A percentile compares a stretch with the other conserved stretches of the same genome.
Evolutionary conservation across 2,113 vertebrate species (phyloP).

Genomic region (Speoplatyrhinus poulsoni): DNA sequence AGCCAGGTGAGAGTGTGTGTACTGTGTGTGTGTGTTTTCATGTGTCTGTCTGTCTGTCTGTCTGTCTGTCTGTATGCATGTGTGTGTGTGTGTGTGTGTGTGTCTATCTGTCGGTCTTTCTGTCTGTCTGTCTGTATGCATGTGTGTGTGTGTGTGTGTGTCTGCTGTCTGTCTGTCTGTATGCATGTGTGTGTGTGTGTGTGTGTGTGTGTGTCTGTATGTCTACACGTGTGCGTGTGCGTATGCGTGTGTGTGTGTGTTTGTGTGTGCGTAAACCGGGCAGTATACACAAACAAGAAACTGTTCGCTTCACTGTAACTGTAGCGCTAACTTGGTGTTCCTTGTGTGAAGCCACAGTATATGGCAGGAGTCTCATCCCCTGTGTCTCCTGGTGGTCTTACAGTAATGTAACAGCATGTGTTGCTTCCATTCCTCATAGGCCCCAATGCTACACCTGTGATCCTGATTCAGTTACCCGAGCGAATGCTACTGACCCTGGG

Average conservation of each 20-base stretch:
- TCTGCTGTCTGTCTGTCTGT: not conserved
- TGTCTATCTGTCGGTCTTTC: too few species aligned
- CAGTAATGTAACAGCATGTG: not conserved
- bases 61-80: not conserved
- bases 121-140: not conserved
- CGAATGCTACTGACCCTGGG: constrained; percentile 80
- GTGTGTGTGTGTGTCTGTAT: too few species aligned
- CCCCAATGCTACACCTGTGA: constrained; percentile 78
- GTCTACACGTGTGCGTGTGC: too few species aligned
- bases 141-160: not conserved
- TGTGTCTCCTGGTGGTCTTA: not conserved
- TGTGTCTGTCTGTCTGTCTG: too few species aligned
- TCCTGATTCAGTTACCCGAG: constrained; percentile 79
- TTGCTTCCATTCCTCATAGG: constrained; percentile 71
- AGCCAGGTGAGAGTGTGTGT: constrained; percentile 57
- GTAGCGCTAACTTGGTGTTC: too few species aligned
- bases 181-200: not conserved
- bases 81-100: not conserved
- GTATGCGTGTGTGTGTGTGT: not conserved
- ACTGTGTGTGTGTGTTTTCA: not conserved
- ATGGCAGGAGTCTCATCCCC: not conserved
- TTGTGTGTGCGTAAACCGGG: not conserved
- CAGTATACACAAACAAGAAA: not conserved
- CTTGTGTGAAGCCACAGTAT: too few species aligned
- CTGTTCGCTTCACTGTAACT: not conserved